Conservation (phyloP, 1,140 invertebrate genomes). For the Idris sp. region DNA sequence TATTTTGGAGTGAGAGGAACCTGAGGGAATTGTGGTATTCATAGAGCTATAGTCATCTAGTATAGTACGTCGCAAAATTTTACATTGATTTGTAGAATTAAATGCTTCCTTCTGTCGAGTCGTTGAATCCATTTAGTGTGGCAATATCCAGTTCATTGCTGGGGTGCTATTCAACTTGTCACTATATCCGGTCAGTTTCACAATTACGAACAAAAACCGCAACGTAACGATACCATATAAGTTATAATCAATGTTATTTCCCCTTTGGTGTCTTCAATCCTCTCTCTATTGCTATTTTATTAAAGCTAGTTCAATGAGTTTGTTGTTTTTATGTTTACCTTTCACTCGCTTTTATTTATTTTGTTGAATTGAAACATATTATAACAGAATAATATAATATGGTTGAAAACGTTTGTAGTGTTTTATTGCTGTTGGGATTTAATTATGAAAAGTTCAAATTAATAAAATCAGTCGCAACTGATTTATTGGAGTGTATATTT, state of each 20-base stretch:
- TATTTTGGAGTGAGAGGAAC: constrained; percentile 50
- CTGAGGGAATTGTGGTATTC: constrained; percentile 61
- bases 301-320: constrained; percentile 10
- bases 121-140: constrained; percentile 69
- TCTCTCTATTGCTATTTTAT: constrained; percentile 17
- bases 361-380: too few species aligned
- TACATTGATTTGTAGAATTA: constrained; percentile 73
- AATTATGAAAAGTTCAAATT: too few species aligned
- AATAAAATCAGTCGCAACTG: too few species aligned
- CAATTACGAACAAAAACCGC: constrained; percentile 42
- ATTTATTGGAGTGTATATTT: too few species aligned
- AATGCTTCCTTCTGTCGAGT: constrained; percentile 66
- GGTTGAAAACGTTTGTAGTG: too few species aligned
- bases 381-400: too few species aligned
- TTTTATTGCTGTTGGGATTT: too few species aligned
- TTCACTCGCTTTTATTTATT: constrained; percentile 1
- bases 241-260: constrained; percentile 43
- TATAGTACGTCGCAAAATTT: constrained; percentile 67
- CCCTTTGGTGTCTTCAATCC: constrained; percentile 9
- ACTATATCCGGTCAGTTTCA: constrained; percentile 54
- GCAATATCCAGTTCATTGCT: constrained; percentile 51
- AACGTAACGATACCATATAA: constrained; percentile 30
- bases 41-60: constrained; percentile 50
- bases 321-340: constrained; percentile 10
- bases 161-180: constrained; percentile 61